Evolutionary conservation across 2,888 invertebrate species (phyloP).

Genomic region (Drosophila seclusa): DNA sequence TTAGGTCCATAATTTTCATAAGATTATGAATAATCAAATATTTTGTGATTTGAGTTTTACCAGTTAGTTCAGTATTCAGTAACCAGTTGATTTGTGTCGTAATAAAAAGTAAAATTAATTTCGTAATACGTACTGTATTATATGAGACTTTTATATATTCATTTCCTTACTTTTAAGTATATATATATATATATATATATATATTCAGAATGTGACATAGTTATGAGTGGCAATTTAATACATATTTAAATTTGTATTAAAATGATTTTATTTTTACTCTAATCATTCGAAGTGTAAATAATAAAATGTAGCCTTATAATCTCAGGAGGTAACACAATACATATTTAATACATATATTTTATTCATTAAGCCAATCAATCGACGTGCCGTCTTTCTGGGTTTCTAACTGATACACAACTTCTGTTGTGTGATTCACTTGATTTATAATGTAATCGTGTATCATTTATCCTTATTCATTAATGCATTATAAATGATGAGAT

Average conservation of each 20-base stretch:
- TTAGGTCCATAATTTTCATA: not conserved
- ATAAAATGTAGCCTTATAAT: not conserved
- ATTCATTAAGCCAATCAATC: not conserved
- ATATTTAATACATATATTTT: not conserved
- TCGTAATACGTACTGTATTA: not conserved
- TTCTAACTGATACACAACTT: not conserved
- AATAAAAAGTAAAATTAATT: not conserved
- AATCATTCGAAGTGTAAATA: not conserved
- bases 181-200: too few relatives aligned
- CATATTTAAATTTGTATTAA: not conserved
- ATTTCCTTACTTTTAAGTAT: not conserved
- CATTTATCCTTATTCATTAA: not conserved
- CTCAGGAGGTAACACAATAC: not conserved
- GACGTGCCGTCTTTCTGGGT: not conserved
- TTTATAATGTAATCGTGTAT: not conserved
- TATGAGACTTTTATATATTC: not conserved
- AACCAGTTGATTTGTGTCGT: not conserved
- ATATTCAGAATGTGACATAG: not conserved
- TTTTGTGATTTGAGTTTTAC: not conserved
- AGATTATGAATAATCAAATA: not conserved
- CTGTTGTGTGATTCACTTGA: not conserved
- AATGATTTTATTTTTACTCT: not conserved
- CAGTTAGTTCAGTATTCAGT: not conserved
- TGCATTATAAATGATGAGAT: not conserved
- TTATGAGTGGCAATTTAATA: not conserved